Evolutionary conservation across 2,797 vertebrate species (phyloP), one percentile per base, ranked within the genome.

Genomic region (Glossophaga mutica): DNA sequence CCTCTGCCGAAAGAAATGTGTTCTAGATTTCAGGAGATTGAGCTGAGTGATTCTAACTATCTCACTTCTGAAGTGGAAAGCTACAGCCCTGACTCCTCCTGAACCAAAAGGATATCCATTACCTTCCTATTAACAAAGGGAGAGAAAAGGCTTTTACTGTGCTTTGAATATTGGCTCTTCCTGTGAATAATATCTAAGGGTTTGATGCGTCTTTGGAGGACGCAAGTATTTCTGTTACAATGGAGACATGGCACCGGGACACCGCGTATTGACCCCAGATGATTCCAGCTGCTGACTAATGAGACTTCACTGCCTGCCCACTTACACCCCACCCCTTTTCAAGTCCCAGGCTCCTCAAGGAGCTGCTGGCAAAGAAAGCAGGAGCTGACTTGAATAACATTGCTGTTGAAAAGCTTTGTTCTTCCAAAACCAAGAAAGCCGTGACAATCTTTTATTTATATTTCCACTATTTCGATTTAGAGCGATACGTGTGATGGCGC

Each of bases 391-490:
- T 9, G 21, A 96, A 39, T 42, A 89, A 85, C 74, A 81, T 46
- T 59, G 22, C 29, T 97, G 81, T 6, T 97, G 42, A 95, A 97
- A 96, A 97, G 83, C 57, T 74, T 93, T 97, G 91, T 76, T 78
- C 96, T 95, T 95, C 73, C 48, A 32, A 94, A 96, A 94, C 74
- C 65, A 73, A 94, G 88, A 97, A 95, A 90, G 83, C 73, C 94
- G 91, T 79, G 83, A 76, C 12, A 4, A 76, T 91, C 67, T 90
- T 97, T 96, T 94, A 65, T 94, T 98, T 95, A 46, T 93, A 82
- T 92, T 92, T 96, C 90, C 95, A 97, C 78, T 81, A 32, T 34
- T 95, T 95, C 71, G 29, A 26, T 92, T 89, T 67, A 92, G 55
- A 97, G 82, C 26, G 71, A 48, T 78, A 62, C 0, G 2, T 34